A percentile compares a stretch with the other conserved stretches of the same genome.
Evolutionary conservation across 2,888 invertebrate species (phyloP).

Genomic region (Myopa testacea): DNA sequence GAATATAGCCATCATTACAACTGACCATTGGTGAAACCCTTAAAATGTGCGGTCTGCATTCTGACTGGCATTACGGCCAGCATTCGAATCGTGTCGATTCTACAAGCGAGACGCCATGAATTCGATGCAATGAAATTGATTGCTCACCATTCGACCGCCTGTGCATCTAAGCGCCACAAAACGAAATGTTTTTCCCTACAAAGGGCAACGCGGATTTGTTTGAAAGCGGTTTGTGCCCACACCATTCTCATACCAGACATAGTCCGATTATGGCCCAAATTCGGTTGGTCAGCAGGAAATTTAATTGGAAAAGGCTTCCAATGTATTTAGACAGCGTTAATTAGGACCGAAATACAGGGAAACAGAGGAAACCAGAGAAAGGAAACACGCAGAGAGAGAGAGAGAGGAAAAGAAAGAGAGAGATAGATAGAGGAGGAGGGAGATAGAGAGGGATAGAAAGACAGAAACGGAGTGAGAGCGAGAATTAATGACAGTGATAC

Average conservation of each 20-base stretch:
- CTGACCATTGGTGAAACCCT: neutral
- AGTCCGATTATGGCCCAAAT: conserved; percentile 4
- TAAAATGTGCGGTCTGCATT: conserved; percentile 3
- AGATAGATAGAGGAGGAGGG: neutral
- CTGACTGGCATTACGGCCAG: conserved; percentile 10
- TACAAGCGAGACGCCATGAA: neutral
- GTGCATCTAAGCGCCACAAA: neutral
- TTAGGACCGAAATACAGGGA: neutral
- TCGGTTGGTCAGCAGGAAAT: neutral
- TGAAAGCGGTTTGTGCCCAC: conserved; percentile 10
- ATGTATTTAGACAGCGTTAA: conserved; percentile 8
- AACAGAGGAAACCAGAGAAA: neutral
- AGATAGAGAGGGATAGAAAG: conserved; percentile 1
- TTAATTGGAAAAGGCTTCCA: conserved; percentile 13
- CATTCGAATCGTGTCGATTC: conserved; percentile 17
- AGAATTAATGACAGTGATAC: neutral
- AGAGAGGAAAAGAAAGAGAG: neutral
- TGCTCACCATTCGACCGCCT: neutral
- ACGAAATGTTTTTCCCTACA: conserved; percentile 16
- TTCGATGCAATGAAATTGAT: conserved; percentile 30
- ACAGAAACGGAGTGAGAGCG: neutral
- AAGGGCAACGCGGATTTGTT: conserved; percentile 11
- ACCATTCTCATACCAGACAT: neutral
- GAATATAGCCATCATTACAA: too few species aligned
- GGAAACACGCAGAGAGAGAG: neutral